Conservation (phyloP, 2,113 vertebrate genomes). For the Oncorhynchus tshawytscha region DNA sequence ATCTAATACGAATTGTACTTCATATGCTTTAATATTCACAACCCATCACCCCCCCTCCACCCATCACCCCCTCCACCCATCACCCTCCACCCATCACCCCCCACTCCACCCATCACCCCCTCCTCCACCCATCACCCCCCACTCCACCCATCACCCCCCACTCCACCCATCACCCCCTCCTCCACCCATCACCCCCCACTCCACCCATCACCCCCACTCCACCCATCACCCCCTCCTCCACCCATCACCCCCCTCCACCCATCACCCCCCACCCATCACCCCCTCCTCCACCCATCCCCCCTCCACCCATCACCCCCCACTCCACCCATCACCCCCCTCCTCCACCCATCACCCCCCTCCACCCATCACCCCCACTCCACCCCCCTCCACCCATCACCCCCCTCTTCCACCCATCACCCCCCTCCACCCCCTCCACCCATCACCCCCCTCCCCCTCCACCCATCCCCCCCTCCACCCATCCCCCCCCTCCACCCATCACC, state of each 20-base stretch:
- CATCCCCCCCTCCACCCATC: too few relatives aligned
- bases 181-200: background rate
- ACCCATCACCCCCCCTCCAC: background rate
- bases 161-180: background rate
- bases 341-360: background rate
- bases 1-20: constrained; percentile 17
- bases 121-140: background rate
- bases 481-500: too few relatives aligned
- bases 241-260: too few relatives aligned
- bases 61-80: background rate
- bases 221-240: too few relatives aligned
- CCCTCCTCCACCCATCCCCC: too few relatives aligned
- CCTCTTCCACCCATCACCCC: background rate
- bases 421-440: too few relatives aligned
- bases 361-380: too few relatives aligned
- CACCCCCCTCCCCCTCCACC: too few relatives aligned
- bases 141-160: background rate
- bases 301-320: too few relatives aligned
- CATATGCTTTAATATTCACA: constrained; percentile 21
- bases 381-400: background rate
- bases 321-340: background rate
- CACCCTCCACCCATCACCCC: background rate
- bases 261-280: too few relatives aligned
- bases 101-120: too few relatives aligned
- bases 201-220: background rate